These are phyloP conservation scores for Lordiphosa collinella DNA, from an alignment of 1,140 invertebrate genomes.

Conservation along the genomic window DNA sequence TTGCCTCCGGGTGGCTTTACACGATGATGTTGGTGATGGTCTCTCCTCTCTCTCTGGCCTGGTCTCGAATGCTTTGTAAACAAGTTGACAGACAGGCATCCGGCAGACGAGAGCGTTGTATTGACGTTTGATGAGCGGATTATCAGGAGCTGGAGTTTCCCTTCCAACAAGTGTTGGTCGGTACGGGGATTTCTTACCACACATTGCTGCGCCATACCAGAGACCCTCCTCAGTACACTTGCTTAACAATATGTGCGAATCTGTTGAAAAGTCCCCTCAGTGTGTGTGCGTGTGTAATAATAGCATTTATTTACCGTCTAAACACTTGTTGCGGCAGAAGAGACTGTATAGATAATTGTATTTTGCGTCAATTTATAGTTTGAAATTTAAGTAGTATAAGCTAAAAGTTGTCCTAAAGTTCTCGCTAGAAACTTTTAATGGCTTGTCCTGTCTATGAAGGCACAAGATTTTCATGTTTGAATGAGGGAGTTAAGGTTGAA, in stretches of 20 bases:
- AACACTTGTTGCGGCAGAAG: not conserved
- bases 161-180: slow-evolving; percentile 53
- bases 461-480: not conserved
- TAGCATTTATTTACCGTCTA: not conserved
- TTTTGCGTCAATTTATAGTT: slow-evolving; percentile 5
- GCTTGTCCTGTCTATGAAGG: not conserved
- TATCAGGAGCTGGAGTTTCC: slow-evolving; percentile 41
- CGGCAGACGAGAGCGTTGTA: slow-evolving; percentile 30
- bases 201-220: slow-evolving; percentile 44
- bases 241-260: slow-evolving; percentile 29
- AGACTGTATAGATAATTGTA: slow-evolving; percentile 4
- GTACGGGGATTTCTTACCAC: slow-evolving; percentile 18
- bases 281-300: not conserved
- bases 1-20: slow-evolving; percentile 51
- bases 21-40: slow-evolving; percentile 23
- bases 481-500: too few species aligned
- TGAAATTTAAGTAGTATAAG: not conserved
- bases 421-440: not conserved
- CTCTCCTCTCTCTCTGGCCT: not conserved
- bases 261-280: slow-evolving; percentile 23
- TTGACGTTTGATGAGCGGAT: slow-evolving; percentile 75
- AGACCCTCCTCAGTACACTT: slow-evolving; percentile 14
- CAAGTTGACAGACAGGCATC: slow-evolving; percentile 67
- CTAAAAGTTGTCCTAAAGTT: slow-evolving; percentile 1
- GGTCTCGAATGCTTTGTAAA: slow-evolving; percentile 57